Conservation (phyloP, 2,797 vertebrate genomes). For the Diceros bicornis region DNA sequence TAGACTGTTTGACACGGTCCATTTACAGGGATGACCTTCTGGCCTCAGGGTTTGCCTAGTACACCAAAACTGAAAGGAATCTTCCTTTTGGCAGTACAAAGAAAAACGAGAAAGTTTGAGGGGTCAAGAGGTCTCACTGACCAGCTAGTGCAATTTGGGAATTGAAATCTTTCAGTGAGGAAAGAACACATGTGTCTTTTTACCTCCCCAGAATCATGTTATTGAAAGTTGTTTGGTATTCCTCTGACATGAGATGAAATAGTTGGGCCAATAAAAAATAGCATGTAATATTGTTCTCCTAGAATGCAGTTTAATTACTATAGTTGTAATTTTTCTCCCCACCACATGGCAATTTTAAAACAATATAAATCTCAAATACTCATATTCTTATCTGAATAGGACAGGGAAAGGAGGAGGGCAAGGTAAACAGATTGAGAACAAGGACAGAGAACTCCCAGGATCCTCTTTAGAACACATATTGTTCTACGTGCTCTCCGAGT, state of each 20-base stretch:
- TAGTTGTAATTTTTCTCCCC: neutral
- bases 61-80: neutral
- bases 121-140: neutral
- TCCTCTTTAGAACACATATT: accelerated
- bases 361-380: neutral
- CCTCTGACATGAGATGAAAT: neutral
- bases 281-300: neutral
- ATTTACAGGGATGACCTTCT: neutral
- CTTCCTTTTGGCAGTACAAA: neutral
- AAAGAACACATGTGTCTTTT: neutral
- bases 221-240: neutral
- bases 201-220: neutral
- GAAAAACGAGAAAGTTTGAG: constrained; percentile 31
- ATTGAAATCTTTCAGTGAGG: neutral
- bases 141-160: neutral
- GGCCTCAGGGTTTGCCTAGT: neutral
- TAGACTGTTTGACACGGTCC: neutral
- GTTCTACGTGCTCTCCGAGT: neutral
- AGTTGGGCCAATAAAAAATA: neutral
- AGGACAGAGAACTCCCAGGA: neutral
- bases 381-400: neutral
- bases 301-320: neutral
- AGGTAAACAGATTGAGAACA: neutral
- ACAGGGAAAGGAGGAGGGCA: neutral
- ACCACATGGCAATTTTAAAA: neutral